Evolutionary conservation across 1,140 invertebrate species (phyloP).

Genomic region (Drosophila mayri): DNA sequence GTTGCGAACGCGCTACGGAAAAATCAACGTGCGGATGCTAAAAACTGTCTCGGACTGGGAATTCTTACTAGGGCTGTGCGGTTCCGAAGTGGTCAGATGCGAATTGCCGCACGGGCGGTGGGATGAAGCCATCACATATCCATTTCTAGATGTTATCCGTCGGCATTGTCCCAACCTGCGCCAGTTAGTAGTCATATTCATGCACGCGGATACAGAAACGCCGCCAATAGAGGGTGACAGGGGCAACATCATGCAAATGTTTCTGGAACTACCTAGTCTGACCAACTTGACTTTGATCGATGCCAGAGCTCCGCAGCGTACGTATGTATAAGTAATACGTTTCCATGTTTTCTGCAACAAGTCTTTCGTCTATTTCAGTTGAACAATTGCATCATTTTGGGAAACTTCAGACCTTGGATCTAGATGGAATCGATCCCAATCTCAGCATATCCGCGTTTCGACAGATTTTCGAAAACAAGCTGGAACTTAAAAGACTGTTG

Average conservation of each 20-base stretch:
- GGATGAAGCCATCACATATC: slow-evolving; percentile 50
- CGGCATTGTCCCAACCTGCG: slow-evolving; percentile 44
- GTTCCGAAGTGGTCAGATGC: slow-evolving; percentile 50
- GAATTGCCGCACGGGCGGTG: slow-evolving; percentile 60
- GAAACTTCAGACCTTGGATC: slow-evolving; percentile 44
- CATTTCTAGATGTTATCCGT: slow-evolving; percentile 47
- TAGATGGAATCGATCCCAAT: slow-evolving; percentile 59
- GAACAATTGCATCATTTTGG: slow-evolving; percentile 43
- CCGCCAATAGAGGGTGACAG: slow-evolving; percentile 7
- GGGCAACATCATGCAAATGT: slow-evolving; percentile 34
- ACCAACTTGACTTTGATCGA: slow-evolving; percentile 59
- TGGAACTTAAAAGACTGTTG: slow-evolving; percentile 21
- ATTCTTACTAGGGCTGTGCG: slow-evolving; percentile 50
- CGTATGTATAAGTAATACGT: neutral
- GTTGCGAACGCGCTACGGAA: slow-evolving; percentile 23
- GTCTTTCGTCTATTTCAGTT: slow-evolving; percentile 26
- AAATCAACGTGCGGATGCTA: slow-evolving; percentile 57
- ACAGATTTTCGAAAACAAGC: slow-evolving; percentile 39
- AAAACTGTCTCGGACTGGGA: slow-evolving; percentile 52
- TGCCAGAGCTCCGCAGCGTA: slow-evolving; percentile 50
- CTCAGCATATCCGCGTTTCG: slow-evolving; percentile 33
- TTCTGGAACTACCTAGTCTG: slow-evolving; percentile 34
- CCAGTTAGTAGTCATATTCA: slow-evolving; percentile 55
- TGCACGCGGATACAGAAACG: slow-evolving; percentile 34
- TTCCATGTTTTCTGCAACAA: neutral